Percentiles rank a stretch among this genome's conserved stretches.
These are phyloP conservation scores for Galleria mellonella DNA, from an alignment of 1,140 invertebrate species.

Conservation along the genomic window DNA sequence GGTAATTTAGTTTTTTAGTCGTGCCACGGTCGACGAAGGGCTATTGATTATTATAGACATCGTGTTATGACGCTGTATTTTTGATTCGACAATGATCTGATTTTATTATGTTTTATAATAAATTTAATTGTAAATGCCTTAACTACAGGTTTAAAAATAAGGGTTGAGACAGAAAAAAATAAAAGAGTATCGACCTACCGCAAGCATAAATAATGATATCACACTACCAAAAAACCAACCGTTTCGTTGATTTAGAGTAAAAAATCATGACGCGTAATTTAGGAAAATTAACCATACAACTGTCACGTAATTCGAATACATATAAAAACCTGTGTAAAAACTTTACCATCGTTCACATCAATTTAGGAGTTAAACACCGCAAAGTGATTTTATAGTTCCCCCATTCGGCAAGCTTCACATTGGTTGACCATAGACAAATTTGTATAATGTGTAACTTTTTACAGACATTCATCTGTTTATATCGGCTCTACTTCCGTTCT, in stretches of 20 bases:
- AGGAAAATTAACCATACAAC: conserved; percentile 46
- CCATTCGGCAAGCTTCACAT: too few relatives aligned
- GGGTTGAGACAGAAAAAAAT: background rate
- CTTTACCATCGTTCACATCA: conserved; percentile 6
- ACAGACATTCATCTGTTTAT: too few relatives aligned
- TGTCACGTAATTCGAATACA: conserved; percentile 46
- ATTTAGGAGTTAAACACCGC: conserved; percentile 6
- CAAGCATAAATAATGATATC: conserved; percentile 39
- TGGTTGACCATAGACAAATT: background rate
- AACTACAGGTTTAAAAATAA: background rate
- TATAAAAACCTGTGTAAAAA: conserved; percentile 27
- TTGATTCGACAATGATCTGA: conserved; percentile 26
- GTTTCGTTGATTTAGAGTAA: conserved; percentile 11
- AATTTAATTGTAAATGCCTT: conserved; percentile 20
- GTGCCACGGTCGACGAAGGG: conserved; percentile 49
- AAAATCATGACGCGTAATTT: conserved; percentile 42
- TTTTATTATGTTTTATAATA: conserved; percentile 39
- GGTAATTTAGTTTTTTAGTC: conserved; percentile 42
- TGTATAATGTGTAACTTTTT: background rate
- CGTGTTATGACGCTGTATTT: conserved; percentile 34
- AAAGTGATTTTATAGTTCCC: too few relatives aligned
- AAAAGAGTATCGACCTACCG: conserved; percentile 42
- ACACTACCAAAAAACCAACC: conserved; percentile 24
- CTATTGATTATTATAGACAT: conserved; percentile 61
- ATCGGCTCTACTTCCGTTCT: too few relatives aligned